Percentiles rank a stretch among this genome's conserved stretches.
Evolutionary conservation across 2,113 vertebrate genomes (phyloP).

Genomic region (Ranitomeya imitator): DNA sequence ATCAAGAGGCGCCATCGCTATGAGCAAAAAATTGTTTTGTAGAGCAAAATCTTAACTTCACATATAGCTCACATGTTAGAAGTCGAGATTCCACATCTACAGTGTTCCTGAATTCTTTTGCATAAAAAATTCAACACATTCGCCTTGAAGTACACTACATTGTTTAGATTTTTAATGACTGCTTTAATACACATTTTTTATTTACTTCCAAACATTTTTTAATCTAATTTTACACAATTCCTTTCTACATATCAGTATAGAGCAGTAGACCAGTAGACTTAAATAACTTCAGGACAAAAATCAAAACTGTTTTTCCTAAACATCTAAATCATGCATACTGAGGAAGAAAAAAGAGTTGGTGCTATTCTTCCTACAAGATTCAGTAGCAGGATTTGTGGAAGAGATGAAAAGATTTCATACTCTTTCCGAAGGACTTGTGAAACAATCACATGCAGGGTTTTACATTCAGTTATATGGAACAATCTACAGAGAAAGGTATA

Average conservation of each 20-base stretch:
- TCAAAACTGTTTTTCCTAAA: constrained; percentile 25
- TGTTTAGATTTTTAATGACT: background rate
- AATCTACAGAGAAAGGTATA: constrained; percentile 55
- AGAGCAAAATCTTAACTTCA: too few relatives aligned
- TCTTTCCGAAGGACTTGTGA: constrained; percentile 53
- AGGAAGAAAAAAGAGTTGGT: constrained; percentile 20
- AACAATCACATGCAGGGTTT: constrained; percentile 55
- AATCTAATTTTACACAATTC: background rate
- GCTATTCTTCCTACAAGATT: constrained; percentile 51
- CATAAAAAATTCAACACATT: background rate
- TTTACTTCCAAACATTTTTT: background rate
- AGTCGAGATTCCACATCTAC: background rate
- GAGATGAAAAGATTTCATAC: constrained; percentile 58
- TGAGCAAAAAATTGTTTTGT: too few relatives aligned
- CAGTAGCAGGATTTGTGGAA: constrained; percentile 56
- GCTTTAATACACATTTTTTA: background rate
- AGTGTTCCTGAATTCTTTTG: background rate
- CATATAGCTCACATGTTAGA: background rate
- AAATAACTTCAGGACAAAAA: background rate
- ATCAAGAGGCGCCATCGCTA: too few relatives aligned
- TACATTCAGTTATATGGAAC: constrained; percentile 39
- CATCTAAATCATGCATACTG: constrained; percentile 26
- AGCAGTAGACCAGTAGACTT: background rate
- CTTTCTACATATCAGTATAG: background rate
- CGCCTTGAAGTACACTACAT: background rate